These are phyloP conservation scores for Pyralis farinalis DNA, from an alignment of 2,888 invertebrate genomes.

Conservation along the genomic window DNA sequence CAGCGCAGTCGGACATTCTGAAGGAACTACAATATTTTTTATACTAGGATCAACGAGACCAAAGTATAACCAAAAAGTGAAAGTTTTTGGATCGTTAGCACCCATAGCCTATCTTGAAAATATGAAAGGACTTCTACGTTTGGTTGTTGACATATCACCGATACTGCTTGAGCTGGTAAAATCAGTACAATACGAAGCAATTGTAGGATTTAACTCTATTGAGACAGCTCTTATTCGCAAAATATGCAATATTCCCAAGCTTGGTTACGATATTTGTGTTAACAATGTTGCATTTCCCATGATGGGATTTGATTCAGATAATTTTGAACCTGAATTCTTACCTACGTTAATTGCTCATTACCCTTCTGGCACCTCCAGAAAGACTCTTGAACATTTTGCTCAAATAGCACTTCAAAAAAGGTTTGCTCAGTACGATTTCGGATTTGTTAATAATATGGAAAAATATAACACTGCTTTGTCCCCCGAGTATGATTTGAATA, in stretches of 20 bases:
- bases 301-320: no score
- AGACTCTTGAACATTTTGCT: constrained; percentile 36
- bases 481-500: constrained; percentile 38
- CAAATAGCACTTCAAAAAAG: constrained; percentile 27
- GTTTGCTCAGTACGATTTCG: constrained; percentile 28
- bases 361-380: constrained; percentile 40
- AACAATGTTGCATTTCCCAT: no score
- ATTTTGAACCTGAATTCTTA: no score
- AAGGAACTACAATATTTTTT: constrained; percentile 80
- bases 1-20: constrained; percentile 84
- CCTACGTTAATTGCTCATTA: no score
- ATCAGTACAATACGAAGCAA: background rate
- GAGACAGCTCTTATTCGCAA: background rate
- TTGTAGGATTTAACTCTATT: background rate
- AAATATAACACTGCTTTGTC: constrained; percentile 29
- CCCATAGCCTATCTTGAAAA: constrained; percentile 49
- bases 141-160: background rate
- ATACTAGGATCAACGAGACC: constrained; percentile 70
- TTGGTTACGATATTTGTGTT: background rate
- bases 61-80: constrained; percentile 79
- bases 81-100: constrained; percentile 65
- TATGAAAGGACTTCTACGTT: background rate
- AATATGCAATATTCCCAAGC: background rate
- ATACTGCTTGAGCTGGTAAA: background rate
- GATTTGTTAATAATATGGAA: constrained; percentile 26